phyloP scores from a whole-genome alignment of 2,797 vertebrate species.

The Acropternis orthonyx region DNA sequence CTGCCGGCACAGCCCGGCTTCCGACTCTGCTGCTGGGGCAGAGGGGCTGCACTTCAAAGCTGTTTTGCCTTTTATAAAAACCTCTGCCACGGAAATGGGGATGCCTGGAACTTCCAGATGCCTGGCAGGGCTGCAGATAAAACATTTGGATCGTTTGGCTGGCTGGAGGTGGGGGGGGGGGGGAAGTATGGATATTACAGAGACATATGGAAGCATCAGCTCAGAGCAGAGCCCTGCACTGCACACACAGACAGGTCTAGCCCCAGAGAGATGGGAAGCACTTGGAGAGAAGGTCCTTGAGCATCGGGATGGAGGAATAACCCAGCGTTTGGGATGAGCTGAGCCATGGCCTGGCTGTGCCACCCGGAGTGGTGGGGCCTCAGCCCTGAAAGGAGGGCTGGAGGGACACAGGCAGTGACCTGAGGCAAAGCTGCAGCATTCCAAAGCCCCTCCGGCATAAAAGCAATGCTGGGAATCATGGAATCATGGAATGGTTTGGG shows the following conservation, averaged over 20 bases:
- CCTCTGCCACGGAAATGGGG: neutral
- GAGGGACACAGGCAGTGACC: neutral
- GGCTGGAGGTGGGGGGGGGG: neutral
- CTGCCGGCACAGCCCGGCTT: neutral
- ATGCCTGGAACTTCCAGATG: conserved; percentile 22
- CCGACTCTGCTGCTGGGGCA: neutral
- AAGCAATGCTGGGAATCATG: neutral
- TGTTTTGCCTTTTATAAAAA: neutral
- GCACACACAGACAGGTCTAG: neutral
- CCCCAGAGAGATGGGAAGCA: neutral
- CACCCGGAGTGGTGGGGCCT: fast-evolving
- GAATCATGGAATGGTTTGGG: neutral
- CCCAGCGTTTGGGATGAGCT: neutral
- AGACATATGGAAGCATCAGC: neutral
- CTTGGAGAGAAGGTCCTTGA: neutral
- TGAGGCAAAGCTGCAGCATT: neutral
- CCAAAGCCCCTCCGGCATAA: neutral
- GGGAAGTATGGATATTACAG: neutral
- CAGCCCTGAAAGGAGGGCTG: neutral
- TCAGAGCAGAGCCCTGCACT: neutral
- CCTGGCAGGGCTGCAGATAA: neutral
- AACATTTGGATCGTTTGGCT: neutral
- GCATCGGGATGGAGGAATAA: fast-evolving
- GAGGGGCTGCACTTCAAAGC: neutral
- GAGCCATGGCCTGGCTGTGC: fast-evolving